Percentiles rank a stretch among this genome's conserved stretches.
phyloP scores from a whole-genome alignment of 1,140 invertebrate genomes.

The Ceratitis capitata region DNA sequence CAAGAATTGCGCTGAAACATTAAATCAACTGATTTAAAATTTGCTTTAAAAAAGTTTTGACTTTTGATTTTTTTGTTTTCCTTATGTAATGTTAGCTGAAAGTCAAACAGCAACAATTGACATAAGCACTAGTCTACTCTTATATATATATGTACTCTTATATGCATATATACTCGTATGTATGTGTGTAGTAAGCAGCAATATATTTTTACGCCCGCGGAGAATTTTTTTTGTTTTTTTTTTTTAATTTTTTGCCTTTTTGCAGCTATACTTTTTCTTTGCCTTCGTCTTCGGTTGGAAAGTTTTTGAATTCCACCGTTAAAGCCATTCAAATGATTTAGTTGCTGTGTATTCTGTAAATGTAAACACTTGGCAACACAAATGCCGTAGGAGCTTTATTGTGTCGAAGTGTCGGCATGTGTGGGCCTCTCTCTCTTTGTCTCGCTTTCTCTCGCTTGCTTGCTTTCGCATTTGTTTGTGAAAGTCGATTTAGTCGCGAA shows the following conservation, averaged over 20 bases:
- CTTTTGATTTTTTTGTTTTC: no score
- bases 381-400: background rate
- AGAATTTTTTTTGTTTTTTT: background rate
- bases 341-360: background rate
- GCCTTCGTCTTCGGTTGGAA: background rate
- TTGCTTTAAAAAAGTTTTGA: no score
- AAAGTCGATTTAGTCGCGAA: background rate
- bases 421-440: no score
- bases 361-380: background rate
- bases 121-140: no score
- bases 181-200: background rate
- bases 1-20: no score
- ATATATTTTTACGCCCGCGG: background rate
- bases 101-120: no score
- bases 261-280: background rate
- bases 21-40: no score
- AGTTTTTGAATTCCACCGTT: background rate
- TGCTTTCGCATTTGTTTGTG: background rate
- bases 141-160: no score
- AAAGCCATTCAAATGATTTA: slow-evolving; percentile 5
- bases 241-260: background rate
- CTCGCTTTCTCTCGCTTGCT: background rate
- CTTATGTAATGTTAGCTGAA: no score
- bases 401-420: background rate
- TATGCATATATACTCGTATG: background rate